These are phyloP conservation scores for Mixornis gularis DNA, from an alignment of 2,113 vertebrate species.

Conservation along the genomic window DNA sequence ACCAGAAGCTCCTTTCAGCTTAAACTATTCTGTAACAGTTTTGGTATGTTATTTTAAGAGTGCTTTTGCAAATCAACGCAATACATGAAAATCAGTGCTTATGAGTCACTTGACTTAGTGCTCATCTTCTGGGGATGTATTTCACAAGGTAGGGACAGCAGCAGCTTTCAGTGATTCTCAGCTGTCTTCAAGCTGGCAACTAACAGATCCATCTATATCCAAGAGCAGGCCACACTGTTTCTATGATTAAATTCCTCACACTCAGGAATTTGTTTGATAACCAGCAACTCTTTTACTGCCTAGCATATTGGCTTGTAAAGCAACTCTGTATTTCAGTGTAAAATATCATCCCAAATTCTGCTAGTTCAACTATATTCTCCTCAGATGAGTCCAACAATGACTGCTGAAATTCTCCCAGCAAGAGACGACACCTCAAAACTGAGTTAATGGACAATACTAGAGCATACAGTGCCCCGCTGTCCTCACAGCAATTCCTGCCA, in stretches of 20 bases:
- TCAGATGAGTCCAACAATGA: background rate
- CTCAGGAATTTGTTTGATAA: background rate
- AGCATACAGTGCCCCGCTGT: background rate
- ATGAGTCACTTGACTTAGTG: background rate
- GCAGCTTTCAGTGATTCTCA: background rate
- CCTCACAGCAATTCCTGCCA: background rate
- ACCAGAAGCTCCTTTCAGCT: background rate
- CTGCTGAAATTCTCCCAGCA: background rate
- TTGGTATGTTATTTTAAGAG: background rate
- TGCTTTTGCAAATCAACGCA: background rate
- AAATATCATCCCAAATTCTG: background rate
- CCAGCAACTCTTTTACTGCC: background rate
- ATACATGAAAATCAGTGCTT: background rate
- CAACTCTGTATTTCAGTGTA: background rate
- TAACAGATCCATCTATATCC: background rate
- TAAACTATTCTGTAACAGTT: background rate
- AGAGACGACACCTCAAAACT: background rate
- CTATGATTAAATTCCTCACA: background rate
- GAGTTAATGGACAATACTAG: rapidly evolving
- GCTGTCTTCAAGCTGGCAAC: background rate
- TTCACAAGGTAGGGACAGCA: background rate
- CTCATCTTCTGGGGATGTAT: background rate
- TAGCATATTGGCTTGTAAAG: background rate
- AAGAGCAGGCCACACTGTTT: background rate
- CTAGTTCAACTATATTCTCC: background rate